These are phyloP conservation scores for Beaufortia kweichowensis DNA, from an alignment of 2,113 vertebrate genomes.

Conservation along the genomic window DNA sequence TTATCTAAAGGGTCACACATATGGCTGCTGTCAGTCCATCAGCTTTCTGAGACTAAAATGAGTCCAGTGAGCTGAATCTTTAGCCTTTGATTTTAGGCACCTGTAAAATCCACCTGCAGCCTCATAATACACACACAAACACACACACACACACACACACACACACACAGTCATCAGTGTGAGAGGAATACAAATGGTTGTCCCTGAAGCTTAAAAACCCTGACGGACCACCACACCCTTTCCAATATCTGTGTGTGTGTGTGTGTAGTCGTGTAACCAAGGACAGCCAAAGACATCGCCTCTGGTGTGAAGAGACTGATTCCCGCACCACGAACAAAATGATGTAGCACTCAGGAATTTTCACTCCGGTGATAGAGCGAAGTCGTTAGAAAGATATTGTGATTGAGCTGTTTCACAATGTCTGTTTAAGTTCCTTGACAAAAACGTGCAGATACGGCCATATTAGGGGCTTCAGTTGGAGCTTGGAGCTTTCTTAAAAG, in stretches of 20 bases:
- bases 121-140: constrained; percentile 53
- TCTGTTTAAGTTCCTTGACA: constrained; percentile 52
- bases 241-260: constrained; percentile 37
- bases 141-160: constrained; percentile 1
- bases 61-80: constrained; percentile 53
- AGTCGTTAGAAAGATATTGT: constrained; percentile 25
- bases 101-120: constrained; percentile 58
- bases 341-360: constrained; percentile 41
- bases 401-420: constrained; percentile 61
- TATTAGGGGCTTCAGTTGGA: background rate
- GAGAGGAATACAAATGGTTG: constrained; percentile 76
- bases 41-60: constrained; percentile 43
- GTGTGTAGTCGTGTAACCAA: constrained; percentile 64
- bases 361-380: background rate
- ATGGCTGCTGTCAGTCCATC: background rate
- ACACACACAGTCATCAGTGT: constrained; percentile 60
- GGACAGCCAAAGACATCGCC: constrained; percentile 76
- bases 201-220: constrained; percentile 62
- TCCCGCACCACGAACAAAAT: constrained; percentile 45
- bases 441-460: constrained; percentile 10
- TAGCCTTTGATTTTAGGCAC: constrained; percentile 63
- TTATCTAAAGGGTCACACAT: background rate
- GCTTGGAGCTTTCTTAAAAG: background rate
- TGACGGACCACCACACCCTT: constrained; percentile 44
- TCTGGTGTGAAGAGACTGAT: constrained; percentile 63